Conservation (phyloP, 92 coral and sea anemone species). For the Palythoa grandis region DNA sequence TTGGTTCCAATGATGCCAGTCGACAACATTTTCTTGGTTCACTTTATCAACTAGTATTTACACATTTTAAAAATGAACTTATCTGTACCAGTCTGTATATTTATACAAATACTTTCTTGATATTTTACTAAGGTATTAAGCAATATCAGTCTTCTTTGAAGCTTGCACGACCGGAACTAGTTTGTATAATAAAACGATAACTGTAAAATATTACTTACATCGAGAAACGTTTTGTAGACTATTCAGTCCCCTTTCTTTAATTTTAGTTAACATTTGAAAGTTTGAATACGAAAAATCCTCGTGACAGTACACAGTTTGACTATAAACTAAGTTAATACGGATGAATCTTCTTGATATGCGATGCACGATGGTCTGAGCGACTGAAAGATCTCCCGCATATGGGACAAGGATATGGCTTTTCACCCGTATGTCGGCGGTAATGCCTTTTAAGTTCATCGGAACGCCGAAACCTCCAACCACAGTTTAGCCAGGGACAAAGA, state of each 20-base stretch:
- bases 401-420: conserved; percentile 88
- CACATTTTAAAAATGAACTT: not conserved
- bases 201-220: not conserved
- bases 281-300: not conserved
- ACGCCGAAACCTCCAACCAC: conserved; percentile 85
- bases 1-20: not conserved
- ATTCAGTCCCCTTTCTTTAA: not conserved
- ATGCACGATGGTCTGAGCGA: conserved; percentile 87
- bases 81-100: not conserved
- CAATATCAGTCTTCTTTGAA: not conserved
- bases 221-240: not conserved
- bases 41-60: not conserved
- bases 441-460: conserved; percentile 89
- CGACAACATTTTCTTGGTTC: not conserved
- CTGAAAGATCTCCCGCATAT: conserved; percentile 90
- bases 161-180: not conserved
- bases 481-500: conserved; percentile 84
- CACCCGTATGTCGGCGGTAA: conserved; percentile 90
- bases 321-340: conserved; percentile 33
- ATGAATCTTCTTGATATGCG: conserved; percentile 81
- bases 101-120: not conserved
- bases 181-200: not conserved
- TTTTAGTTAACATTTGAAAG: not conserved
- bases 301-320: not conserved
- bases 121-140: not conserved